A percentile compares a stretch with the other conserved stretches of the same genome.
phyloP scores from a whole-genome alignment of 2,797 vertebrate genomes.

The Microctenopoma steveboyesi region DNA sequence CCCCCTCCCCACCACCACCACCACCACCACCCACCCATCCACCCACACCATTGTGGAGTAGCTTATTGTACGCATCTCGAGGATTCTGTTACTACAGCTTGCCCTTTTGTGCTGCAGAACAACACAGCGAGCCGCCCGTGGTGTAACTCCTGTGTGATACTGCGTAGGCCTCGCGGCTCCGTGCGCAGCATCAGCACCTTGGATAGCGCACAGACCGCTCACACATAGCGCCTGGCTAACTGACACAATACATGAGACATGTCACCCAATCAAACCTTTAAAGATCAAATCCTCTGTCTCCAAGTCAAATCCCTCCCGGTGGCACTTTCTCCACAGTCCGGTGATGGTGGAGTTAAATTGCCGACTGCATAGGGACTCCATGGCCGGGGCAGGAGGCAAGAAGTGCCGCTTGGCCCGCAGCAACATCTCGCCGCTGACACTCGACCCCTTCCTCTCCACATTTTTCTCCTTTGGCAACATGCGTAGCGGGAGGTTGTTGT shows the following conservation, averaged over 20 bases:
- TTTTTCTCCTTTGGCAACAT: constrained; percentile 81
- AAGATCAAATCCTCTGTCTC: constrained; percentile 92
- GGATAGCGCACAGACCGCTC: constrained; percentile 75
- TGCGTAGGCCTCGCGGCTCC: constrained; percentile 67
- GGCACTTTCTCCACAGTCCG: constrained; percentile 92
- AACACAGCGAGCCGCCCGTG: constrained; percentile 44
- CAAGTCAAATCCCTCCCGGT: constrained; percentile 88
- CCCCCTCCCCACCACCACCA: constrained; percentile 18
- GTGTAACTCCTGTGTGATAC: constrained; percentile 57
- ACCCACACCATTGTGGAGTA: constrained; percentile 66
- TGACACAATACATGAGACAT: constrained; percentile 13
- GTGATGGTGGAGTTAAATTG: constrained; percentile 92
- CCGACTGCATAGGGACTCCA: constrained; percentile 91
- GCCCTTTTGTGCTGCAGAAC: constrained; percentile 48
- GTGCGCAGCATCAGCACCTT: constrained; percentile 82
- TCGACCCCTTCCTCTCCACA: constrained; percentile 56
- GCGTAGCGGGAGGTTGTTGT: constrained; percentile 89
- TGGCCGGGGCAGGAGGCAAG: constrained; percentile 80
- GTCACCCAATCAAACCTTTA: constrained; percentile 81
- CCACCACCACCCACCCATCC: constrained; percentile 52
- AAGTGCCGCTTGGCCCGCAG: constrained; percentile 77
- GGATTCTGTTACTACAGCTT: constrained; percentile 65
- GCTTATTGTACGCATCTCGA: constrained; percentile 58
- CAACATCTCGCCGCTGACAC: constrained; percentile 46
- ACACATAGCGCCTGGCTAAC: constrained; percentile 25